phyloP scores from a whole-genome alignment of 1,140 invertebrate species.

The Ceratitis capitata region DNA sequence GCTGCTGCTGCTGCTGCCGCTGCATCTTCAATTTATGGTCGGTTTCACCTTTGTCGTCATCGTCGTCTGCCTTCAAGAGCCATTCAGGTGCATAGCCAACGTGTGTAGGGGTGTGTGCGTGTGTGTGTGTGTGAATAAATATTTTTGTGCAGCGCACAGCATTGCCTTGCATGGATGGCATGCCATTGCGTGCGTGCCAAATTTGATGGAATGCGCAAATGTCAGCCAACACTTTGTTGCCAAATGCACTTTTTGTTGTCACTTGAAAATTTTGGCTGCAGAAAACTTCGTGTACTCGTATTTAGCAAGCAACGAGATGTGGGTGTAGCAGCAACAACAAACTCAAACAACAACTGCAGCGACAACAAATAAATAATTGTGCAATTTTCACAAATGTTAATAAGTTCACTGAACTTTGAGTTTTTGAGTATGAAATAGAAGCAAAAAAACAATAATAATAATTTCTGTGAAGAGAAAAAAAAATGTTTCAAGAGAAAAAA shows the following conservation, averaged over 20 bases:
- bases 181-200: slow-evolving; percentile 26
- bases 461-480: background rate
- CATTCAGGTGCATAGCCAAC: background rate
- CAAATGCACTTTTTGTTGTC: slow-evolving; percentile 15
- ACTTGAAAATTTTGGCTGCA: background rate
- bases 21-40: slow-evolving; percentile 24
- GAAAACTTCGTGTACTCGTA: too few relatives aligned
- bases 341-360: too few relatives aligned
- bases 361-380: slow-evolving; percentile 26
- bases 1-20: too few relatives aligned
- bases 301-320: background rate
- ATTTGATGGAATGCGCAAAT: slow-evolving; percentile 35
- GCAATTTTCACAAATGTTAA: slow-evolving; percentile 15
- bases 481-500: background rate
- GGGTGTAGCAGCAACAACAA: background rate
- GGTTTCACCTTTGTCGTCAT: slow-evolving; percentile 32
- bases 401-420: slow-evolving; percentile 28
- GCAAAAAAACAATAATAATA: too few relatives aligned
- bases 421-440: too few relatives aligned
- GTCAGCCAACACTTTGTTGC: slow-evolving; percentile 32
- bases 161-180: background rate
- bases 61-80: background rate
- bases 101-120: background rate
- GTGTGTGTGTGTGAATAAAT: background rate
- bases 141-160: too few relatives aligned